Evolutionary conservation across 2,113 vertebrate genomes (phyloP).

Genomic region (Paradisaea rubra): DNA sequence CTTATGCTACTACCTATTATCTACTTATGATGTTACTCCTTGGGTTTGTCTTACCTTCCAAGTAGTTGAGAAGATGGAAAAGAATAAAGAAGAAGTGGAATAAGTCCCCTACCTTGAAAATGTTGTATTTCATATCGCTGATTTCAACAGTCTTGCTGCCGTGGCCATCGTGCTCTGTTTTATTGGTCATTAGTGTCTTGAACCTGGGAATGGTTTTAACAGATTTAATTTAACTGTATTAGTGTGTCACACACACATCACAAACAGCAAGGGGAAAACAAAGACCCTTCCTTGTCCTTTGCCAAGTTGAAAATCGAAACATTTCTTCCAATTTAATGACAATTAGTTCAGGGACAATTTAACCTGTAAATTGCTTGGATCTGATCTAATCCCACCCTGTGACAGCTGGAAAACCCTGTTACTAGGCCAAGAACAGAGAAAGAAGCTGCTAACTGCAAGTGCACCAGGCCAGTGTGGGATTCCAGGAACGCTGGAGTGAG

Average conservation of each 20-base stretch:
- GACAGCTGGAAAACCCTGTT: not conserved
- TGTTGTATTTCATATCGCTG: conserved; percentile 85
- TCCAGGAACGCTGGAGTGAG: not conserved
- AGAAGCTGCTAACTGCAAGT: not conserved
- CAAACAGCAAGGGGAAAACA: not conserved
- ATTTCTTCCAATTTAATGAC: not conserved
- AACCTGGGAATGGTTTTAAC: conserved; percentile 72
- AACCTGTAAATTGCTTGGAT: not conserved
- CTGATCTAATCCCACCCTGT: not conserved
- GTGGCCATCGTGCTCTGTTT: conserved; percentile 72
- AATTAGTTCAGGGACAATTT: not conserved
- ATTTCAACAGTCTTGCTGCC: conserved; percentile 86
- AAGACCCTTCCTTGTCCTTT: not conserved
- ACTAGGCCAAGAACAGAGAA: not conserved
- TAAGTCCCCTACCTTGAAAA: conserved; percentile 81
- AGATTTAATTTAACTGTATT: not conserved
- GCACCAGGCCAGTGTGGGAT: not conserved
- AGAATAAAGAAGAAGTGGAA: not conserved
- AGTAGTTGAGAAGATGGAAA: not conserved
- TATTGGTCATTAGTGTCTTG: conserved; percentile 84
- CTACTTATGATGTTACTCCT: not conserved
- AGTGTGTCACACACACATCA: not conserved
- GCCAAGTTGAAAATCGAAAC: not conserved
- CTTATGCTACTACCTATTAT: not conserved
- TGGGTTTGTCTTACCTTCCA: not conserved